Base-by-base conservation (phyloP, 2,888 invertebrate genomes). In the Dysmachus trigonus region DNA sequence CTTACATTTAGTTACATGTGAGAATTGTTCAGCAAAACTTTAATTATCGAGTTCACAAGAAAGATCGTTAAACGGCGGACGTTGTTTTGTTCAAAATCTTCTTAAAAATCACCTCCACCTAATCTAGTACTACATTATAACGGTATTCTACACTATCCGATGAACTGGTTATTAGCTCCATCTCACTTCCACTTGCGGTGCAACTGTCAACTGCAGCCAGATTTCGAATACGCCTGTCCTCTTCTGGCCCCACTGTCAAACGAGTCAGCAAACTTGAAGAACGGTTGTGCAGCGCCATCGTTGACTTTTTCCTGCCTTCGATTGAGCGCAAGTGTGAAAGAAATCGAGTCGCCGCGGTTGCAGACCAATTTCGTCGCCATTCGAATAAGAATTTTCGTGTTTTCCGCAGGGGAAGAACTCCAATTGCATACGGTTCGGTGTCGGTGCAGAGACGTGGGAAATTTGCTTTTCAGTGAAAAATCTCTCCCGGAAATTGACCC, bases 341-440 rank as follows among this genome's bases (percentile, higher is more conserved):
- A 72, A 83, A 83, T 72, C 83, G 83, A 83, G 83, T 83, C 83
- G 83, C 47, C 83, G 83, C 41, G 71, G n/a, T 30, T 72, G 72
- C 83, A 83, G 41, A 31, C n/a, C 31, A 47, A 72, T 72, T 27
- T 83, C 83, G 83, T 83, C 83, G 83, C 83, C 83, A 83, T 83
- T 83, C 83, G 83, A 72, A 72, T 41, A 72, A 72, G 72, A 71
- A 38, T 41, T 72, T 83, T 83, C 47, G 38, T 83, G 30, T 18
- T 41, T 82, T 22, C 22, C n/a, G 35, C 8, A 27, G 10, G 27
- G 15, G 83, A 41, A 71, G 15, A 83, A 83, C 18, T 27, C 35
- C 33, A 62, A 47, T 15, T n/a, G 41, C 30, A 82, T 22, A 71
- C 18, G n/a, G 10, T 33, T n/a, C 31, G 30, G n/a, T 15, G 62